Base-by-base conservation (phyloP, 2,888 invertebrate species). In the Leptinotarsa rubiginosa region DNA sequence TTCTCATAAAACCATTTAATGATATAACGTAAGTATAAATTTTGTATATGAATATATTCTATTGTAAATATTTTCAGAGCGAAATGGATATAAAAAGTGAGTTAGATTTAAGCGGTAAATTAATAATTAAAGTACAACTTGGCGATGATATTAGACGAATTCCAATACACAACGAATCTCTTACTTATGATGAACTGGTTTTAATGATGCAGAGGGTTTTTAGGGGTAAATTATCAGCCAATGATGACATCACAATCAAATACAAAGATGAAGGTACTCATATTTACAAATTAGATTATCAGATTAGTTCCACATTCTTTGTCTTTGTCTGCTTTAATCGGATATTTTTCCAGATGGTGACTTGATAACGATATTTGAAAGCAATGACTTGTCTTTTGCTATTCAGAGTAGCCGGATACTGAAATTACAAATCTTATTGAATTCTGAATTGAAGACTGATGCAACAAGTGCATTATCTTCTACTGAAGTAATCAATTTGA, bases 161-260 rank as follows among this genome's bases (percentile, higher is more conserved):
- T 77, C 91, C 92, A 12, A 92, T 93, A 73, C 92, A 93, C 86
- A 93, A 93, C 88, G 93, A 93, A 85, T 92, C 93, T 74, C 91
- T 93, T 80, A 93, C 93, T 0, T 93, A 92, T 83, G 91, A 92
- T 85, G 91, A 93, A 85, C 86, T 93, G 69, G 90, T 93, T 70
- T 87, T 93, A 71, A 93, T 93, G 93, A 92, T 93, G 92, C 92
- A 93, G 85, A 86, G 93, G 80, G 91, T 93, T 7, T 93, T 92
- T 85, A 86, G 91, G 71, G 92, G 92, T 16, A 91, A 92, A 84
- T 85, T 93, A 49, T 89, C 88, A 66, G 89, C 90, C 66, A 90
- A 88, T 79, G 93, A 93, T 88, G 93, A 93, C 81, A 90, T 93
- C 74, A 89, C 90, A 13, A 90, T 93, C 68, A 93, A 93, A 85